These are phyloP conservation scores for Spermophilus dauricus DNA, from an alignment of 2,113 vertebrate species.

Conservation along the genomic window DNA sequence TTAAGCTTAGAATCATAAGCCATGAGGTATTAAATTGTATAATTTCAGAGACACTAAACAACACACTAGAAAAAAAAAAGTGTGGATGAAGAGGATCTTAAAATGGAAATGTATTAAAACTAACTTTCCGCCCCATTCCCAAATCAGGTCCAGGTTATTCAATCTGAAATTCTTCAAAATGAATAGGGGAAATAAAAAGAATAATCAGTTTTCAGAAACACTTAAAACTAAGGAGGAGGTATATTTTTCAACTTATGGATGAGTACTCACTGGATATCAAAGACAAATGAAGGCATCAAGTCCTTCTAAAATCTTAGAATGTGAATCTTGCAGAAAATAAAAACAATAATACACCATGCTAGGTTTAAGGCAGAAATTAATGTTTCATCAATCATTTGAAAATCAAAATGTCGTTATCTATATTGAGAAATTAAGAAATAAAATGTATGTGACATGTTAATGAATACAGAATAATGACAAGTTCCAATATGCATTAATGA, in stretches of 20 bases:
- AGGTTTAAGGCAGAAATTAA: not conserved
- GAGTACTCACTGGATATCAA: not conserved
- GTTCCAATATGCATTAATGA: not conserved
- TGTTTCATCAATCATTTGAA: not conserved
- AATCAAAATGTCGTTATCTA: not conserved
- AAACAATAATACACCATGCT: not conserved
- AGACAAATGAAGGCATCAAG: not conserved
- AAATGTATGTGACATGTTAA: not conserved
- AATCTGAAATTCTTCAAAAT: not conserved
- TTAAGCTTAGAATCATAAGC: too few species aligned
- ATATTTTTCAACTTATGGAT: not conserved
- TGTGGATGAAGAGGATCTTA: not conserved
- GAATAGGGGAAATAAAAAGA: not conserved
- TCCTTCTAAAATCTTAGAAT: not conserved
- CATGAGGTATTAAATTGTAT: too few species aligned
- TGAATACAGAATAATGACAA: not conserved
- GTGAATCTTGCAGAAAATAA: not conserved
- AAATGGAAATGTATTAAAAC: not conserved
- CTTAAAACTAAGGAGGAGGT: not conserved
- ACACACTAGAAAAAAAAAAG: not conserved
- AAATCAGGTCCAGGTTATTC: not conserved
- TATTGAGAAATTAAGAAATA: not conserved
- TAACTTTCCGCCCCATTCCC: not conserved
- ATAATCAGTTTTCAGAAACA: not conserved
- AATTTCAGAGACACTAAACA: not conserved